Base-by-base conservation (phyloP, 1,140 invertebrate genomes). In the Calliphora vicina region DNA sequence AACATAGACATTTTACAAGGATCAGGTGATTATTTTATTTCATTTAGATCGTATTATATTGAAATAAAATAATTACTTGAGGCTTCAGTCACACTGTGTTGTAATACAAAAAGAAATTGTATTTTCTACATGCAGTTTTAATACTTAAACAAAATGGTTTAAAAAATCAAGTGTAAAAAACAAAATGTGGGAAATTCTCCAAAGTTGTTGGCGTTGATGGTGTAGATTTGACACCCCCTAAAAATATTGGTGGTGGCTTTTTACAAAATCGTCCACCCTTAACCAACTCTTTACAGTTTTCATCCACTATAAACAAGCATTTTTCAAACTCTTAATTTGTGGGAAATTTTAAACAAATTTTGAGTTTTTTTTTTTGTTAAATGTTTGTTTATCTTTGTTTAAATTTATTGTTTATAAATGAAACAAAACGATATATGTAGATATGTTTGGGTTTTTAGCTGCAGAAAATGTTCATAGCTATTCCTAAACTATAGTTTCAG, bases 401-500 rank as follows among this genome's bases (percentile, higher is more conserved):
- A 17, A 17, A 12, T n/a, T n/a, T n/a, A n/a, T 57, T 35, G 35
- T 35, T 17, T 57, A 57, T n/a, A n/a, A n/a, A n/a, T n/a, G 35
- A 57, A 57, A 57, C 50, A 35, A 35, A 35, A 6, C 15, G n/a
- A n/a, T 57, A 17, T 57, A 1, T n/a, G 17, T 43, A 82, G 85
- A 8, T 35, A 35, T 84, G 88, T 88, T 90, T 89, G 89, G 87
- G 86, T 85, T 88, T 78, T 85, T 87, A 87, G 87, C 87, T 84
- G 86, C 86, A 88, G 89, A 85, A 67, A 90, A 88, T 90, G 89
- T 88, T 84, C 89, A 90, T 90, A 86, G 87, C 89, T 90, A 90
- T 88, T 90, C 88, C 89, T 89, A 85, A 90, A 90, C 88, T 89
- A 90, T 87, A 82, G 87, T 89, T 89, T 89, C 87, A 87, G 88